Evolutionary conservation across 1,140 invertebrate species (phyloP).

Genomic region (Theocolax elegans): DNA sequence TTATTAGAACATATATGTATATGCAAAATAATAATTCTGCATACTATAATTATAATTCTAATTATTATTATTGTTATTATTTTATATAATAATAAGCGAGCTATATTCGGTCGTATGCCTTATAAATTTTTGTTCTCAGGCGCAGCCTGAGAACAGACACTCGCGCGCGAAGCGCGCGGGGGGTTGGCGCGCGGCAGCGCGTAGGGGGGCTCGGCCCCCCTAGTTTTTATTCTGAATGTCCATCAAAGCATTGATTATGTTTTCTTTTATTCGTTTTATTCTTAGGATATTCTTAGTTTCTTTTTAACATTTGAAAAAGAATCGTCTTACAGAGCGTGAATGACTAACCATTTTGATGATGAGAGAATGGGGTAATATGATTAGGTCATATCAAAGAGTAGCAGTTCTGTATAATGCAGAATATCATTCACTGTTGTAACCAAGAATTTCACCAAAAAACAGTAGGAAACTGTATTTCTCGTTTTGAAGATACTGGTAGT

Average conservation of each 20-base stretch:
- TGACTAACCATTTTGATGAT: neutral
- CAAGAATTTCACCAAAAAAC: conserved; percentile 2
- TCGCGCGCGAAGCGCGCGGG: too few relatives aligned
- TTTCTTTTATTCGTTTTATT: neutral
- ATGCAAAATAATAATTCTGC: too few relatives aligned
- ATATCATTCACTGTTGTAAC: neutral
- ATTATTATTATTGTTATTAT: too few relatives aligned
- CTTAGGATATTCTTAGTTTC: neutral
- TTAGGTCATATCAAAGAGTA: neutral
- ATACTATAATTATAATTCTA: too few relatives aligned
- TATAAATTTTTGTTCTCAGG: too few relatives aligned
- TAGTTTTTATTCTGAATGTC: too few relatives aligned
- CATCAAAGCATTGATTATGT: neutral
- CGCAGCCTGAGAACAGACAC: too few relatives aligned
- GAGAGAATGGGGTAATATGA: conserved; percentile 1
- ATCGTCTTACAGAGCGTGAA: neutral
- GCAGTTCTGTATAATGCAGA: neutral
- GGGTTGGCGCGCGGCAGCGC: too few relatives aligned
- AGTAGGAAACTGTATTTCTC: neutral
- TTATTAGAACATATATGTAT: too few relatives aligned
- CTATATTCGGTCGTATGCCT: too few relatives aligned
- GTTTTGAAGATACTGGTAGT: neutral
- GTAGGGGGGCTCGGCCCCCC: too few relatives aligned
- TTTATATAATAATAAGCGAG: too few relatives aligned
- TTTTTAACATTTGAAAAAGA: neutral